Conservation (phyloP, 2,113 vertebrate genomes). For the Carettochelys insculpta region DNA sequence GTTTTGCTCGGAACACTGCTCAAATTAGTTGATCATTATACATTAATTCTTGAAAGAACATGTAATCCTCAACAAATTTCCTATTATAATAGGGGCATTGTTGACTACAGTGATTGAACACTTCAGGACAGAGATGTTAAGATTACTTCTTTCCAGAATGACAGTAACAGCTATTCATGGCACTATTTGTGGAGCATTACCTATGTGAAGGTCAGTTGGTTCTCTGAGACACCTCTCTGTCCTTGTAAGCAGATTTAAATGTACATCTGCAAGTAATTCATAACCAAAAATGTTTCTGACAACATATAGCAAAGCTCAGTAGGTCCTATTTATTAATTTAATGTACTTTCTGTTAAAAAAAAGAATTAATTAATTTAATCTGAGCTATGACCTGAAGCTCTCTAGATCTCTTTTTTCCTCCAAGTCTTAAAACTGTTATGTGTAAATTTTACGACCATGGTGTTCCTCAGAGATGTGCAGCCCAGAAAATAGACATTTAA, state of each 20-base stretch:
- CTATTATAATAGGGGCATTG: neutral
- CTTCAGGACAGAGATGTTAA: neutral
- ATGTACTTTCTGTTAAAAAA: conserved; percentile 47
- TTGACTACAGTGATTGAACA: neutral
- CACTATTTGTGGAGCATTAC: neutral
- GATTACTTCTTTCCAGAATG: neutral
- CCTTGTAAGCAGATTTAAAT: conserved; percentile 43
- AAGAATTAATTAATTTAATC: conserved; percentile 65
- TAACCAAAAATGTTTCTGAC: neutral
- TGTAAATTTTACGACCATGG: conserved; percentile 34
- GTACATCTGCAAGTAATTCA: conserved; percentile 20
- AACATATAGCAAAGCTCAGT: conserved; percentile 21
- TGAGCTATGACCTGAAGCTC: conserved; percentile 58
- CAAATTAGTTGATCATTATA: neutral
- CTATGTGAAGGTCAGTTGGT: neutral
- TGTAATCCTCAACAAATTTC: neutral
- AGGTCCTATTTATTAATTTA: conserved; percentile 44
- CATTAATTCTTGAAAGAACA: neutral
- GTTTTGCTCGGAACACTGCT: too few relatives aligned
- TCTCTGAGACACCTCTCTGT: neutral
- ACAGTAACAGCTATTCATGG: neutral
- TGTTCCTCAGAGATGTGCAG: conserved; percentile 1
- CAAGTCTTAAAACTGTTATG: conserved; percentile 47
- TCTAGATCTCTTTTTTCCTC: conserved; percentile 27
- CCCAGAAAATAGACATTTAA: conserved; percentile 5